Percentiles rank a stretch among this genome's conserved stretches.
Conservation (phyloP, 2,888 invertebrate genomes). For the Arctia plantaginis region DNA sequence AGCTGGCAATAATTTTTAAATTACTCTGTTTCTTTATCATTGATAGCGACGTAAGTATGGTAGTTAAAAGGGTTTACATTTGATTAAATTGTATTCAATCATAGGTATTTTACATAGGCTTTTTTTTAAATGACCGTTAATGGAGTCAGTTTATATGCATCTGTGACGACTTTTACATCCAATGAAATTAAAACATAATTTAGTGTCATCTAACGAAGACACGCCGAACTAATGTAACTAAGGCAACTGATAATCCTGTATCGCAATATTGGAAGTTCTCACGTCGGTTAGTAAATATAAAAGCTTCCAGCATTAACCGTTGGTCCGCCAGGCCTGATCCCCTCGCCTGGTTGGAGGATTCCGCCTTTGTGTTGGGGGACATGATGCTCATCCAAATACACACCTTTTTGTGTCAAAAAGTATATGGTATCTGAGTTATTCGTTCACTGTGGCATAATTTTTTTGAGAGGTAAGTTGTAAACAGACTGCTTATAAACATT, state of each 20-base stretch:
- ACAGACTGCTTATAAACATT: not conserved
- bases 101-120: not conserved
- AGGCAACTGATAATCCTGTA: not conserved
- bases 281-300: not conserved
- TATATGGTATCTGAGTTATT: not conserved
- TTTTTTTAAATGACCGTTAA: not conserved
- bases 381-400: not conserved
- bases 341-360: not conserved
- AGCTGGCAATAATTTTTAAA: conserved; percentile 9
- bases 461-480: not conserved
- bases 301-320: not conserved
- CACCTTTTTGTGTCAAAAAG: not conserved
- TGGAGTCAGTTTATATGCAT: not conserved
- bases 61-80: not conserved
- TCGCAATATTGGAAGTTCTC: too few relatives aligned
- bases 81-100: not conserved
- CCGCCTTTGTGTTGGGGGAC: too few relatives aligned
- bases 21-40: conserved; percentile 13
- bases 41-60: not conserved
- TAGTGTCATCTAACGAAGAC: not conserved
- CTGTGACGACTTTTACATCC: too few relatives aligned
- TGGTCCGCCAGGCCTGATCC: not conserved
- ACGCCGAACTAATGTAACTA: not conserved
- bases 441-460: too few relatives aligned
- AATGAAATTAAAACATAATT: not conserved